Evolutionary conservation across 2,113 vertebrate species (phyloP).

Genomic region (Oxygymnocypris stewartii): DNA sequence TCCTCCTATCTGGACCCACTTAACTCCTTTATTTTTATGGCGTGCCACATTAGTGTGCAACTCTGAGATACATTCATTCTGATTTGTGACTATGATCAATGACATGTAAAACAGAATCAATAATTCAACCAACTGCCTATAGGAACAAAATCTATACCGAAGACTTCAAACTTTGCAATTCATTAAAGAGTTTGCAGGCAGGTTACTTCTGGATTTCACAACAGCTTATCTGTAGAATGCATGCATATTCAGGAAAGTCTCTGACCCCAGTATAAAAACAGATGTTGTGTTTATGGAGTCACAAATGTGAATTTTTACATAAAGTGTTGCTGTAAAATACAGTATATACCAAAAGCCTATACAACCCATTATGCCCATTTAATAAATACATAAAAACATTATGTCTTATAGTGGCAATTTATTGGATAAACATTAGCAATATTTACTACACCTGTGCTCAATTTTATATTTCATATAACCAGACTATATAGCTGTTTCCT

Average conservation of each 20-base stretch:
- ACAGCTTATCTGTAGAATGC: background rate
- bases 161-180: background rate
- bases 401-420: background rate
- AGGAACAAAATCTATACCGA: background rate
- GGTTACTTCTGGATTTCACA: background rate
- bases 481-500: background rate
- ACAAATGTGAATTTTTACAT: background rate
- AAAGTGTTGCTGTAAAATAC: background rate
- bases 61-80: slow-evolving; percentile 15
- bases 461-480: background rate
- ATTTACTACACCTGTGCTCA: background rate
- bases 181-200: slow-evolving; percentile 1
- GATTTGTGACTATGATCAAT: slow-evolving; percentile 28
- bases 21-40: slow-evolving; percentile 8
- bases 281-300: background rate
- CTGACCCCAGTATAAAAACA: background rate
- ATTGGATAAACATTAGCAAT: background rate
- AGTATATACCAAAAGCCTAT: background rate
- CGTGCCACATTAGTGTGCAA: background rate
- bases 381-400: too few species aligned
- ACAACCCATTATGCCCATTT: background rate
- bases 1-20: slow-evolving; percentile 11
- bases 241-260: slow-evolving; percentile 5
- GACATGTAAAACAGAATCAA: slow-evolving; percentile 11
- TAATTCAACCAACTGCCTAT: background rate